Evolutionary conservation across 2,888 invertebrate genomes (phyloP).

Genomic region (Pristionchus mayeri): DNA sequence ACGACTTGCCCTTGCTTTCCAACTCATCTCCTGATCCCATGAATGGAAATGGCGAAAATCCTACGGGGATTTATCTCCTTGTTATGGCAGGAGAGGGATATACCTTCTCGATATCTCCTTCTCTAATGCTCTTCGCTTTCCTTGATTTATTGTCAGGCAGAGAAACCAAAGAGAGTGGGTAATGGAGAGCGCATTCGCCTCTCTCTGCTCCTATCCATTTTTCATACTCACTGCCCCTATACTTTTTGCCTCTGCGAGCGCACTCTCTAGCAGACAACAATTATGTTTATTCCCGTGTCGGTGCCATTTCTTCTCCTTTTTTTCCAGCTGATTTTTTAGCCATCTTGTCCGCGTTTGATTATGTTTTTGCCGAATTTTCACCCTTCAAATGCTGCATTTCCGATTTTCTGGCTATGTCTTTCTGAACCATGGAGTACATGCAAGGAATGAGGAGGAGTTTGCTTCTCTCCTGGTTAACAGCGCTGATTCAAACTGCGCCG

Average conservation of each 20-base stretch:
- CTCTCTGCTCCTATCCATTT: neutral
- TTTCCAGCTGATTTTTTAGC: neutral
- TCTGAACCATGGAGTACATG: neutral
- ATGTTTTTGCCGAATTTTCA: neutral
- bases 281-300: slow-evolving; percentile 2
- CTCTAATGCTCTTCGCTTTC: neutral
- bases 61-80: slow-evolving; percentile 20
- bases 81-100: neutral
- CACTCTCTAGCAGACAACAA: slow-evolving; percentile 44
- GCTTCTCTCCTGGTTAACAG: neutral
- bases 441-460: neutral
- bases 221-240: slow-evolving; percentile 21
- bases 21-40: neutral
- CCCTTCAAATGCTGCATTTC: neutral
- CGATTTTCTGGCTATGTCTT: neutral
- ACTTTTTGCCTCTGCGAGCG: slow-evolving; percentile 21
- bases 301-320: neutral
- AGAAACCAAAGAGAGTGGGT: neutral
- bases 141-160: neutral
- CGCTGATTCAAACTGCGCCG: neutral
- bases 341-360: no score
- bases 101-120: neutral
- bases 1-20: neutral
- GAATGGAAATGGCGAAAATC: slow-evolving; percentile 35
- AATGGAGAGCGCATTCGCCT: neutral